Conservation (phyloP, 92 coral and sea anemone species). For the Porites divaricata region DNA sequence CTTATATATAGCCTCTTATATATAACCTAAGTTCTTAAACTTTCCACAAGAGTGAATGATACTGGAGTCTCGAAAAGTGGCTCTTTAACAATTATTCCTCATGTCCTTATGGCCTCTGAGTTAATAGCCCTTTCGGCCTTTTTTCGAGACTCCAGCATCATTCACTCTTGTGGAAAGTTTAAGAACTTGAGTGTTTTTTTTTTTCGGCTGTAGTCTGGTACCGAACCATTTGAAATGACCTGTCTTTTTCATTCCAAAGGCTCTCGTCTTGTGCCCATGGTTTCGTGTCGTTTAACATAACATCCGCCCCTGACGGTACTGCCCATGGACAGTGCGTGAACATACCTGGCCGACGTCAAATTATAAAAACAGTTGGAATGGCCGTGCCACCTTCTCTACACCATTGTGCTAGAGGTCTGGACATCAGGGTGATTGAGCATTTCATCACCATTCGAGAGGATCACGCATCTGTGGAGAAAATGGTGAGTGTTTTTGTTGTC, state of each 20-base stretch:
- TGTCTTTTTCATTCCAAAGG: background rate
- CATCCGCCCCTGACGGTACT: background rate
- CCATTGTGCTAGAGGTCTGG: conserved; percentile 14
- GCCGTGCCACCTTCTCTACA: conserved; percentile 14
- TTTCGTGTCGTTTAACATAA: conserved; percentile 12
- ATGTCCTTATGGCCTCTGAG: too few species aligned
- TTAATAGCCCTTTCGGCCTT: too few species aligned
- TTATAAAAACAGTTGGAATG: conserved; percentile 7
- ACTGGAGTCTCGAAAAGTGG: too few species aligned
- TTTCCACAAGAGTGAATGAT: too few species aligned
- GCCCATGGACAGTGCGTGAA: conserved; percentile 16
- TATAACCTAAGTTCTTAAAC: too few species aligned
- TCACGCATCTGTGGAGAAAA: background rate
- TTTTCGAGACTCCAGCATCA: too few species aligned
- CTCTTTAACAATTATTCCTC: too few species aligned
- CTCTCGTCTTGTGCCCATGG: conserved; percentile 32
- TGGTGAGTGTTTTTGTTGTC: background rate
- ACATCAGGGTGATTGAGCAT: background rate
- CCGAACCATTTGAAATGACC: background rate
- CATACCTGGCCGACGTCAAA: background rate
- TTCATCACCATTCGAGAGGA: background rate
- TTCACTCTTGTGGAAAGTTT: too few species aligned
- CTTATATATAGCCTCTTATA: too few species aligned
- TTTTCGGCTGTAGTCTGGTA: too few species aligned
- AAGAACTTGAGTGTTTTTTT: too few species aligned